Percentiles rank a stretch among this genome's conserved stretches.
Conservation (phyloP, 2,113 vertebrate genomes). For the Anas platyrhynchos region DNA sequence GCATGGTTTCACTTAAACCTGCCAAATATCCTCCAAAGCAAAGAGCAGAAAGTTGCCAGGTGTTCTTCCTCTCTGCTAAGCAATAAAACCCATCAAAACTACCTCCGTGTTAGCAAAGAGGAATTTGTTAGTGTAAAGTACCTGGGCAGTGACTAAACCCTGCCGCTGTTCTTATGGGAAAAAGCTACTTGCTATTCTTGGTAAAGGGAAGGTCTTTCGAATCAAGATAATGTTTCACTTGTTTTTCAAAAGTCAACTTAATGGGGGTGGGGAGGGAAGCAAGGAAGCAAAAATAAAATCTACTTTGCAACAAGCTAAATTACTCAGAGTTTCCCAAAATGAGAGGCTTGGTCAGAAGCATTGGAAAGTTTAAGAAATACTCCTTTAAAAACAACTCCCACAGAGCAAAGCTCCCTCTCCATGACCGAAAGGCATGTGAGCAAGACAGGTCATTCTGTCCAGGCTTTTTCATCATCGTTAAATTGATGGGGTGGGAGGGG, state of each 20-base stretch:
- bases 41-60: not conserved
- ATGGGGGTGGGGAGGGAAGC: constrained; percentile 24
- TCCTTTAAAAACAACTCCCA: constrained; percentile 6
- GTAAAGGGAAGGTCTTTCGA: constrained; percentile 40
- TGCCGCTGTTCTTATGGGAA: constrained; percentile 18
- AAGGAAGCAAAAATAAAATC: constrained; percentile 63
- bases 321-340: constrained; percentile 72
- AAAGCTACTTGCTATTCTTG: constrained; percentile 31
- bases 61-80: not conserved
- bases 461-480: not conserved
- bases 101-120: not conserved
- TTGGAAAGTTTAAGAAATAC: constrained; percentile 61
- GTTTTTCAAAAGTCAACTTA: constrained; percentile 44
- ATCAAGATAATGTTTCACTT: constrained; percentile 49
- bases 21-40: not conserved
- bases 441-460: not conserved
- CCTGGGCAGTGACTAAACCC: constrained; percentile 35
- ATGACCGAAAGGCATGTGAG: constrained; percentile 9
- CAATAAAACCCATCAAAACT: not conserved
- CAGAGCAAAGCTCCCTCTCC: constrained; percentile 12
- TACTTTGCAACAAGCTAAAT: constrained; percentile 48
- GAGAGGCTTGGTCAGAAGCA: constrained; percentile 37
- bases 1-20: not conserved
- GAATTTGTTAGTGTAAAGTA: constrained; percentile 11
- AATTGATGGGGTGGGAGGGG: not conserved